Base-by-base conservation (phyloP, 2,797 vertebrate species). In the Carapus acus region DNA sequence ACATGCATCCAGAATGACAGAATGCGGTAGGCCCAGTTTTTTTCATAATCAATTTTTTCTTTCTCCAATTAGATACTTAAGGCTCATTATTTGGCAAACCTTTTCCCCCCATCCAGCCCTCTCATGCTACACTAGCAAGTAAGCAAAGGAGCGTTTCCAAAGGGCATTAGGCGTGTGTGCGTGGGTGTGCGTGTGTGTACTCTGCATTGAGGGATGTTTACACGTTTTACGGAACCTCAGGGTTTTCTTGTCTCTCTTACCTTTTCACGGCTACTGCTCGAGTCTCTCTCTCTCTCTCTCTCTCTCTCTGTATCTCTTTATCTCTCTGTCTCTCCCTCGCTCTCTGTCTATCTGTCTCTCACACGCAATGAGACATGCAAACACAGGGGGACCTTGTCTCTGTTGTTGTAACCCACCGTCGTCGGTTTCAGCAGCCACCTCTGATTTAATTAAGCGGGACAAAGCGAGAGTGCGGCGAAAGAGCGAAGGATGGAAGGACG, bases 1-100 rank as follows among this genome's bases (percentile, higher is more conserved):
- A 24, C 24, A 33, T 34, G 34, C 38, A 56, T 55, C 54, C 18
- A 36, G 8, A 38, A 15, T n/a, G 14, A 29, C 45, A 33, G 18
- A 37, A 57, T 58, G 70, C 49, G 45, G 59, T 22, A n/a, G 22
- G 67, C 56, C 34, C 65, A 54, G 52, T 76, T 71, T 77, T n/a
- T 71, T 81, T 79, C 78, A 71, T 65, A 51, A 27, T 15, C 24
- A 77, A 54, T 54, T 59, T 43, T 70, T 84, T 54, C 58, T 43
- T 70, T 84, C 82, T 80, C 58, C 82, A 80, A 85, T 83, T 80
- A 76, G 61, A 71, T 58, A 57, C 65, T 71, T 72, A 80, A 71
- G 77, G 50, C 70, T 78, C 82, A 80, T 80, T 72, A 58, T 54
- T 60, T 48, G 62, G 59, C 55, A 69, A 73, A 64, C 19, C 27